Evolutionary conservation across 2,888 invertebrate genomes (phyloP), one percentile per base, ranked within the genome.

Genomic region (Trachelus tabidus): DNA sequence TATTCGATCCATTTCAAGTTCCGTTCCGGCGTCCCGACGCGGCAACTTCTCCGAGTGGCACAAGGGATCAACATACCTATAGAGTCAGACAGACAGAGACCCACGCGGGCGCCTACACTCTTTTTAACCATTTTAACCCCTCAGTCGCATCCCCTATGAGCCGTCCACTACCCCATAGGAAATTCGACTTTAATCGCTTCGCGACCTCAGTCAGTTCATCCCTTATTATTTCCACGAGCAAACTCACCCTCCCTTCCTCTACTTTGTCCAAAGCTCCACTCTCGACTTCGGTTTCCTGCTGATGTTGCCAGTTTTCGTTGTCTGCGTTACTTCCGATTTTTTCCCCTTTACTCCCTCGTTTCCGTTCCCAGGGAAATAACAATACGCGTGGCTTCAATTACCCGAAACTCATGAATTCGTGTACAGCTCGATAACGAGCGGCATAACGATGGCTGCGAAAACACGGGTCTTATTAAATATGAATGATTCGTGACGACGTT

Each of bases 1-100:
- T 84, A 83, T 86, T 86, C 84, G 83, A 85, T 83, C 84, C 81
- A 83, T 84, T 84, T 85, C 84, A 84, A 86, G 85, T 85, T 84
- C 82, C 83, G 81, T 83, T 82, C 82, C 79, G 80, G 80, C 83
- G 56, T 56, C 23, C 56, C 56, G 23, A 56, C 56, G 56, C 56
- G 56, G 23, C 56, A 56, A 56, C 56, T 56, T 56, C 56, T 23
- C 56, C 15, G 2, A 56, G 56, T 56, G 56, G 56, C 56, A 56
- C 56, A 9, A 23, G 56, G 56, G 56, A 56, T 56, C 56, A 56
- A 56, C 23, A 1, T 56, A 56, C 23, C 23, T 56, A 56, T 56
- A 23, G 56, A 56, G 56, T 56, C 56, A 2, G 56, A 56, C 56
- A 23, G 56, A 56, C 0, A 23, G 9, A 56, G 23, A 23, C 23